These are phyloP conservation scores for Tridacna crocea DNA, from an alignment of 2,888 invertebrate genomes.

Conservation along the genomic window DNA sequence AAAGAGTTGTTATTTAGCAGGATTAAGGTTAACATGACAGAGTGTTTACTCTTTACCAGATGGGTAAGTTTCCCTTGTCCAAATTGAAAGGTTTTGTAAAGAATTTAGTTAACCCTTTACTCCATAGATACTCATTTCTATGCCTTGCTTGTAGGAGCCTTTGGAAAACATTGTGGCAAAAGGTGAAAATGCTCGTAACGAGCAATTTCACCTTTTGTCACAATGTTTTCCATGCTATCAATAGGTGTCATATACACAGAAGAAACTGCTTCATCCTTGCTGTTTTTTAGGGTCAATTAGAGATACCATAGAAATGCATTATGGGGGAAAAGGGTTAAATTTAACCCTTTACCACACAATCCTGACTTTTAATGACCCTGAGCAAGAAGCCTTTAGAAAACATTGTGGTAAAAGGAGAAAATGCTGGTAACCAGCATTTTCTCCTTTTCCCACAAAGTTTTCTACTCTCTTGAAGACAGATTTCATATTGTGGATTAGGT, in stretches of 20 bases:
- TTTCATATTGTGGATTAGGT: too few relatives aligned
- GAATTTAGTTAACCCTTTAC: not conserved
- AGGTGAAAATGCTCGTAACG: not conserved
- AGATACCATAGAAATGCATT: too few relatives aligned
- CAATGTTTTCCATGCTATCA: too few relatives aligned
- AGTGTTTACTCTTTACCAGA: too few relatives aligned
- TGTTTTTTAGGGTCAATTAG: too few relatives aligned
- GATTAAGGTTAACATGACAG: too few relatives aligned
- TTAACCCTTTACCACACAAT: not conserved
- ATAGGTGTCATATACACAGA: too few relatives aligned
- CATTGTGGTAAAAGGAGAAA: slow-evolving; percentile 4
- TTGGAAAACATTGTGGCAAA: not conserved
- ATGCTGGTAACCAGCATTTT: not conserved
- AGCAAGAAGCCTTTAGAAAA: not conserved
- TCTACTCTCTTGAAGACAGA: not conserved
- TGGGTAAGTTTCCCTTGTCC: not conserved
- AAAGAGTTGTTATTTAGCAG: too few relatives aligned
- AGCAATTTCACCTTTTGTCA: not conserved
- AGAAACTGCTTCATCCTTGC: too few relatives aligned
- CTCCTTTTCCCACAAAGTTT: not conserved
- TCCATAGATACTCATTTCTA: too few relatives aligned
- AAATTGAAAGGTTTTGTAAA: not conserved
- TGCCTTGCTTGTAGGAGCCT: too few relatives aligned
- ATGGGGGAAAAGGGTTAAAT: too few relatives aligned
- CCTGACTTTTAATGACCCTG: not conserved